Percentiles rank a stretch among this genome's conserved stretches.
These are phyloP conservation scores for Dynastes grantii DNA, from an alignment of 2,888 invertebrate genomes.

Conservation along the genomic window DNA sequence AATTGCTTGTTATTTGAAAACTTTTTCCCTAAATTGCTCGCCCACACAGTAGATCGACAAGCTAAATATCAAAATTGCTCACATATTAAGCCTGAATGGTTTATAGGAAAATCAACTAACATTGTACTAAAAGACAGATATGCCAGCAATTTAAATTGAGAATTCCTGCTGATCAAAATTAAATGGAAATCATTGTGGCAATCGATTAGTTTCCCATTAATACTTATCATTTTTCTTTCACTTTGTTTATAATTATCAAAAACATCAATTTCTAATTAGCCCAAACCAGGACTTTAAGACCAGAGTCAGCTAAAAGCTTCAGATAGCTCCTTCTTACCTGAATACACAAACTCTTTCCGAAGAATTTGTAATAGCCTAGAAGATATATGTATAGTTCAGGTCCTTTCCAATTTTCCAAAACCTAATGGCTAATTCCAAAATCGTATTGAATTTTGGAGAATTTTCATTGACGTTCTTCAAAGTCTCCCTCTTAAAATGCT, in stretches of 20 bases:
- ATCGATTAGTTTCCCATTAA: conserved; percentile 84
- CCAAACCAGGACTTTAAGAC: neutral
- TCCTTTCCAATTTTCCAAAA: conserved; percentile 93
- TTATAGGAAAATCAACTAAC: conserved; percentile 84
- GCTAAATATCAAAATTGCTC: conserved; percentile 47
- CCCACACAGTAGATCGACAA: too few relatives aligned
- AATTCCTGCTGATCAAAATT: conserved; percentile 75
- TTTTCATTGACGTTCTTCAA: conserved; percentile 87
- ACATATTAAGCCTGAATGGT: conserved; percentile 84
- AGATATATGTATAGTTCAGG: conserved; percentile 73
- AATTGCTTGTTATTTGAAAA: too few relatives aligned
- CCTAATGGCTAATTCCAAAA: conserved; percentile 84
- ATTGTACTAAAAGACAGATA: conserved; percentile 77
- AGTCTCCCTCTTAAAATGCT: conserved; percentile 76
- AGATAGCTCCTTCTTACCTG: conserved; percentile 69
- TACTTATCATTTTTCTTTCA: conserved; percentile 76
- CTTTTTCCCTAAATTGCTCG: too few relatives aligned
- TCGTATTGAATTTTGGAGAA: conserved; percentile 81
- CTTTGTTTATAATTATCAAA: conserved; percentile 64
- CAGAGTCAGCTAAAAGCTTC: neutral
- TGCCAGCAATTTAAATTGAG: conserved; percentile 75
- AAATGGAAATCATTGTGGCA: conserved; percentile 80
- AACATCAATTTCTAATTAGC: too few relatives aligned
- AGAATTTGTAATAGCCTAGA: conserved; percentile 78
- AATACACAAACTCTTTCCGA: conserved; percentile 75